Evolutionary conservation across 2,888 invertebrate species (phyloP).

Genomic region (Tholera decimalis): DNA sequence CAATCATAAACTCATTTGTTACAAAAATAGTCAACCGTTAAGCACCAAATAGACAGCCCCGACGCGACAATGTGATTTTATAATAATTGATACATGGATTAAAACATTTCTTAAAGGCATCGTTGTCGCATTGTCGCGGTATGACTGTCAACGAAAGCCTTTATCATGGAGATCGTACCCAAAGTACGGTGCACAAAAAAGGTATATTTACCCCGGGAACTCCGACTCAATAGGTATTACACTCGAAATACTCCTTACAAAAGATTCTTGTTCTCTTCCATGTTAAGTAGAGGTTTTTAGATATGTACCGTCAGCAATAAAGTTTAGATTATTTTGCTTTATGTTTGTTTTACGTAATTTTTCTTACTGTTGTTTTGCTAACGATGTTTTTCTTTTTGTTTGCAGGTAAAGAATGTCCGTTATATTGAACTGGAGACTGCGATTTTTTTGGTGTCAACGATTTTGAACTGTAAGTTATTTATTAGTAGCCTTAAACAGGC

Average conservation of each 20-base stretch:
- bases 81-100: background rate
- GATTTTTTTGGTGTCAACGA: constrained; percentile 8
- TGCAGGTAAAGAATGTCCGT: constrained; percentile 56
- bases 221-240: constrained; percentile 86
- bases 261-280: constrained; percentile 86
- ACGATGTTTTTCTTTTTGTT: constrained; percentile 52
- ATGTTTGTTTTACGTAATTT: constrained; percentile 25
- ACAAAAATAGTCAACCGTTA: constrained; percentile 43
- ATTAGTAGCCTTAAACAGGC: too few relatives aligned
- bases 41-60: background rate
- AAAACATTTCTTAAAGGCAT: background rate
- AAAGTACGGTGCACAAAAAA: constrained; percentile 85
- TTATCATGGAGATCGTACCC: constrained; percentile 20
- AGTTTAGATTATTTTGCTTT: constrained; percentile 34
- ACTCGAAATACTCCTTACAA: constrained; percentile 85
- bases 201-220: constrained; percentile 81
- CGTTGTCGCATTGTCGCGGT: background rate
- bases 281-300: constrained; percentile 86
- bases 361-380: constrained; percentile 35
- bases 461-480: constrained; percentile 20
- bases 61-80: background rate
- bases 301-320: constrained; percentile 75
- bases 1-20: constrained; percentile 36
- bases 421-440: background rate
- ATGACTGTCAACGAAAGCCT: background rate